These are phyloP conservation scores for Orchesellides sinensis DNA, from an alignment of 2,888 invertebrate species.

Conservation along the genomic window DNA sequence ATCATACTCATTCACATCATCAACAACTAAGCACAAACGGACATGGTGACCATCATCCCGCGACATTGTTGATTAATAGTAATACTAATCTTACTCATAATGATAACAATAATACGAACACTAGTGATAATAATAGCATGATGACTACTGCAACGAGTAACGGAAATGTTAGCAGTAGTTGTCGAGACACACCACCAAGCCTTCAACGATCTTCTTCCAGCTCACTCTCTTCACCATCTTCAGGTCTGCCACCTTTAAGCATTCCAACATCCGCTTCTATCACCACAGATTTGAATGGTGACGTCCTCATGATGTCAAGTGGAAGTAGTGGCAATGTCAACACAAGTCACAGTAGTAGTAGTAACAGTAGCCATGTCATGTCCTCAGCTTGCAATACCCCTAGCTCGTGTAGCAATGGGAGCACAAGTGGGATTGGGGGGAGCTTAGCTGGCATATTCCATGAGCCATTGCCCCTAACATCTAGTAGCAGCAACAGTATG, in stretches of 20 bases:
- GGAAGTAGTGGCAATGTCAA: slow-evolving; percentile 30
- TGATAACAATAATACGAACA: slow-evolving; percentile 17
- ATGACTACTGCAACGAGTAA: slow-evolving; percentile 24
- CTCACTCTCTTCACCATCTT: slow-evolving; percentile 65
- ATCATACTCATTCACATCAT: slow-evolving; percentile 21
- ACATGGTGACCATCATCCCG: slow-evolving; percentile 13
- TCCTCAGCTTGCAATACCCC: slow-evolving; percentile 63
- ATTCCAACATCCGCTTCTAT: slow-evolving; percentile 56
- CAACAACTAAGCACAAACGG: slow-evolving; percentile 1
- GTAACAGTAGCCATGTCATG: slow-evolving; percentile 44
- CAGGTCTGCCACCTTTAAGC: slow-evolving; percentile 54
- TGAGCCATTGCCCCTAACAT: slow-evolving; percentile 35
- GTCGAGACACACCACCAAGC: slow-evolving; percentile 43
- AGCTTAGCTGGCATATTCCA: slow-evolving; percentile 40
- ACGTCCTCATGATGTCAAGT: slow-evolving; percentile 38
- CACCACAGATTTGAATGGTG: slow-evolving; percentile 47
- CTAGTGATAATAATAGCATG: slow-evolving; percentile 41
- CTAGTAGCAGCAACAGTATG: not conserved
- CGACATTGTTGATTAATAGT: not conserved
- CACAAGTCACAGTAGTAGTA: slow-evolving; percentile 29
- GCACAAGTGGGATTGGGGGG: slow-evolving; percentile 45
- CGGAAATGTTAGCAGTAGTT: slow-evolving; percentile 35
- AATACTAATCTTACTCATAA: slow-evolving; percentile 3
- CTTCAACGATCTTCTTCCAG: slow-evolving; percentile 66
- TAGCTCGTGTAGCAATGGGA: slow-evolving; percentile 52